A percentile compares a stretch with the other conserved stretches of the same genome.
These are phyloP conservation scores for Pristionchus exspectatus DNA, from an alignment of 2,888 invertebrate genomes.

Conservation along the genomic window DNA sequence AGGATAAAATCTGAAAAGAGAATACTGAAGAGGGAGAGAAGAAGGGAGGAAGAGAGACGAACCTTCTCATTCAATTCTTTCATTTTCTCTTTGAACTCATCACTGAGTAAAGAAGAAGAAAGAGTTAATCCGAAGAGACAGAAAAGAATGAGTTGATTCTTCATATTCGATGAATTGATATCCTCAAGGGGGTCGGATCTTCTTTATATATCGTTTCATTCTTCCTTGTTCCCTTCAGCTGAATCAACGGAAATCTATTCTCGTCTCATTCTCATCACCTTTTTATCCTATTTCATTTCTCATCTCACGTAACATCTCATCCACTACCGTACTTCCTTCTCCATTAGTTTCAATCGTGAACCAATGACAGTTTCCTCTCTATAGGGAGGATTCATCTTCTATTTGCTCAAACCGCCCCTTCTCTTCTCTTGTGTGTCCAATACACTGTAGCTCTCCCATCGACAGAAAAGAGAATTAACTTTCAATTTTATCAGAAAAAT, in stretches of 20 bases:
- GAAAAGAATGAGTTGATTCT: background rate
- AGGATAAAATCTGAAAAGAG: background rate
- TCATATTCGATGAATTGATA: background rate
- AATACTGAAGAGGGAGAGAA: background rate
- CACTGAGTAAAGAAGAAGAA: background rate
- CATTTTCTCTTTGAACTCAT: conserved; percentile 43
- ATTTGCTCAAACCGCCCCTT: conserved; percentile 17
- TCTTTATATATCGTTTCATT: conserved; percentile 4
- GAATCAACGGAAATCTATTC: conserved; percentile 41
- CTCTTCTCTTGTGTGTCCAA: background rate
- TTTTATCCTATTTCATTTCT: background rate
- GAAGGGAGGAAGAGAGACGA: background rate
- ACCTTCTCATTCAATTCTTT: conserved; percentile 34
- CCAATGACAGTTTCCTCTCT: background rate
- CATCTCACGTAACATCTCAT: background rate
- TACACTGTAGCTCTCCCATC: background rate
- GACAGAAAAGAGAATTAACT: background rate
- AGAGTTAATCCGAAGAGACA: background rate
- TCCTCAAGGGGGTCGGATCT: background rate
- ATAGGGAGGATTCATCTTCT: background rate
- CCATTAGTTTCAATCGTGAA: background rate
- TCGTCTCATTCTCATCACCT: background rate
- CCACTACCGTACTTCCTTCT: background rate
- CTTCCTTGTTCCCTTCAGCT: conserved; percentile 32
- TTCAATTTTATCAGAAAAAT: background rate